phyloP scores from a whole-genome alignment of 2,797 vertebrate species.

The Acanthornis magna region DNA sequence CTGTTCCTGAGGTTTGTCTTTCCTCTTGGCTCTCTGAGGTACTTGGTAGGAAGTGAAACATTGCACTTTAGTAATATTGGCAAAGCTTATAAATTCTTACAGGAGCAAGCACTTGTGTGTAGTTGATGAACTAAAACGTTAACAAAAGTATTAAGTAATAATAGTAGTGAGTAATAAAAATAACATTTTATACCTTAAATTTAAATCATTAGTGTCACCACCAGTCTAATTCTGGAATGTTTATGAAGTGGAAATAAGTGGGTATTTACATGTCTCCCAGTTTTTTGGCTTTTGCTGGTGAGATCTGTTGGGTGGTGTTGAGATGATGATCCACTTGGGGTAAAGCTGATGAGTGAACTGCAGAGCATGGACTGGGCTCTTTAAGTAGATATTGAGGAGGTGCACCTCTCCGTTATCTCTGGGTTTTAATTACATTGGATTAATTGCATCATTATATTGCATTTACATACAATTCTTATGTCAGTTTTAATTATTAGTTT shows the following conservation, averaged over 20 bases:
- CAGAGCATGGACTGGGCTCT: neutral
- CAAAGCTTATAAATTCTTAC: neutral
- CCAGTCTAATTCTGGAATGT: neutral
- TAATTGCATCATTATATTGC: neutral
- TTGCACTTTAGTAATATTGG: neutral
- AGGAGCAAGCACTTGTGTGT: neutral
- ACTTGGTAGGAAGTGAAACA: neutral
- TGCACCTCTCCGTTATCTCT: neutral
- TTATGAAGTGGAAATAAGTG: neutral
- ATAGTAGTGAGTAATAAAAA: neutral
- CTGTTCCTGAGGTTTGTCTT: neutral
- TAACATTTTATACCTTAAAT: neutral
- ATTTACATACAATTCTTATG: neutral
- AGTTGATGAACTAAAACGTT: neutral
- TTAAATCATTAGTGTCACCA: neutral
- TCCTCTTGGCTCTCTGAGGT: neutral
- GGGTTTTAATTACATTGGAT: neutral
- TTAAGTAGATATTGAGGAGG: neutral
- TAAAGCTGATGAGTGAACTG: neutral
- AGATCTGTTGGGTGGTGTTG: accelerated
- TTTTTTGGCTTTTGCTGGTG: neutral
- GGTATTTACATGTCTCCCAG: neutral
- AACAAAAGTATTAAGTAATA: neutral
- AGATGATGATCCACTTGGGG: neutral
- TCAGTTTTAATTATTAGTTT: neutral